Conservation (phyloP, 2,113 vertebrate genomes). For the Brienomyrus longianalis region DNA sequence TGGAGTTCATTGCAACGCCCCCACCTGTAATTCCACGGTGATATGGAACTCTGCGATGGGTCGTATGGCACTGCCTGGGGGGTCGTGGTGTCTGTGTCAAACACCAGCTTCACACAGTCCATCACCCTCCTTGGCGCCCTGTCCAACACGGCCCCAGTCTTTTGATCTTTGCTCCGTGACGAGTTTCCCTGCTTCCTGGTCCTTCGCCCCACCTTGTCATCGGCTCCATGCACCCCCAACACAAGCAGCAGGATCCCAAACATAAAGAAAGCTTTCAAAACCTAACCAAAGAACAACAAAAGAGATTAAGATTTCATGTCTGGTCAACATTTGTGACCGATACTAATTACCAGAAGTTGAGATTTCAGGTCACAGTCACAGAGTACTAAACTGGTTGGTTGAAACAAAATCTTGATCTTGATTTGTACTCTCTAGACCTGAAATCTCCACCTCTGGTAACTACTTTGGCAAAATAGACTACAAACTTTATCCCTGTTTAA, state of each 20-base stretch:
- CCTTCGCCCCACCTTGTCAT: background rate
- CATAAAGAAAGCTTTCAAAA: constrained; percentile 33
- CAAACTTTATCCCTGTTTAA: background rate
- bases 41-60: constrained; percentile 43
- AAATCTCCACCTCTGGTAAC: background rate
- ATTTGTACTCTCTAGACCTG: too few species aligned
- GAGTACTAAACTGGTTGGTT: too few species aligned
- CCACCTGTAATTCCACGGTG: constrained; percentile 59
- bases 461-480: background rate
- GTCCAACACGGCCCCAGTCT: background rate
- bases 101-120: constrained; percentile 8
- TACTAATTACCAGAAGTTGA: background rate
- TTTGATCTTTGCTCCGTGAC: too few species aligned
- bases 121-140: background rate
- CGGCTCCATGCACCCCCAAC: background rate
- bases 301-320: too few species aligned
- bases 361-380: too few species aligned
- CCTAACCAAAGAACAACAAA: constrained; percentile 26
- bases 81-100: constrained; percentile 18
- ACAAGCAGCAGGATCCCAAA: constrained; percentile 28
- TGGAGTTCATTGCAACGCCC: background rate
- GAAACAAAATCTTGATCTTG: too few species aligned
- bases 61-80: background rate
- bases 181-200: background rate
- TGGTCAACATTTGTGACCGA: background rate